Evolutionary conservation across 2,888 invertebrate species (phyloP), one percentile per base, ranked within the genome.

Genomic region (Nyleta sp.): DNA sequence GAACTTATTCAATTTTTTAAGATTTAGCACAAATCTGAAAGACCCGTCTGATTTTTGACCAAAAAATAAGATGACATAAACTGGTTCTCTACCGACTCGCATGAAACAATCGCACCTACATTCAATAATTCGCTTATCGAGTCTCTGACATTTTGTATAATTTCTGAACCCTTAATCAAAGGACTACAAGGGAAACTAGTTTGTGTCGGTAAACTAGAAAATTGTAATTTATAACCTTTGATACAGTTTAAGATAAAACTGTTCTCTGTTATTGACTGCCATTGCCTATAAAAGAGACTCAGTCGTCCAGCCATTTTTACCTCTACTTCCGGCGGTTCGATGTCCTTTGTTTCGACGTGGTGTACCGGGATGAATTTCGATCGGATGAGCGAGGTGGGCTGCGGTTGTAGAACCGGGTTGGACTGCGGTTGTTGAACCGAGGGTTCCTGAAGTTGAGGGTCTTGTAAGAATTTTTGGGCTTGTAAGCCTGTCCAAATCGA

Each of bases 21-120:
- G 52, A 57, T 73, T 73, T 11, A 73, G 18, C 0, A 73, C 59
- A 33, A 73, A 73, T 24, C 65, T 62, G n/a, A 28, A 53, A n/a
- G 42, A 24, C 0, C 42, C 55, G 22, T 64, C 40, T 18, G 72
- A 33, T 31, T 57, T 65, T 33, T 44, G 2, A 68, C 46, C n/a
- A 53, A 55, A 22, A 62, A 62, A 38, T 62, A 62, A 1, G 62
- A 22, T 11, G 62, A 62, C 5, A 48, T 1, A 50, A 68, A 62
- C 22, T 68, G 55, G 20, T n/a, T 48, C 18, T 15, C n/a, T 1
- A 8, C 10, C 0, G 44, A 7, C 10, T 18, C n/a, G 22, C 67
- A 74, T 8, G 11, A 48, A 11, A 33, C 8, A 2, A 57, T 42
- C 15, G 75, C 57, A 8, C 50, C 60, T 44, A 64, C 28, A 0